Base-by-base conservation (phyloP, 2,797 vertebrate species). In the Esox masquinongy region DNA sequence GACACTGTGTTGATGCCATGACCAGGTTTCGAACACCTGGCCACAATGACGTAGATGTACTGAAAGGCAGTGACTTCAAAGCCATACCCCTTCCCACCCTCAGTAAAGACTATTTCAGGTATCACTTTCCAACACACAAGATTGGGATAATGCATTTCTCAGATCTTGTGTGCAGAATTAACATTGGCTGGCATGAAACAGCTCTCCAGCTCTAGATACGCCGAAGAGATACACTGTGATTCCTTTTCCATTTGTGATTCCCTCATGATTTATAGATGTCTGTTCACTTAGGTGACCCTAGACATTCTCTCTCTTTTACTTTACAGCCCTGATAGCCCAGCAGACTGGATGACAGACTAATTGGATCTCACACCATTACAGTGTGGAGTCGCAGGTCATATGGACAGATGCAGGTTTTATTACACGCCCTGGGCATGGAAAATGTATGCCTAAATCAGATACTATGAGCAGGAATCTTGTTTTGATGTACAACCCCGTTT, bases 61-160 rank as follows among this genome's bases (percentile, higher is more conserved):
- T 31, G 29, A 31, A 31, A 31, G 29, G 29, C 29, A 31, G 29
- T 31, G 3, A 31, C 29, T 31, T 31, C 29, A 1, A 31, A 31
- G 34, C n/a, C 67, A 9, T 24, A 12, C 11, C 4, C 43, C 39
- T 49, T n/a, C 43, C 24, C 26, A 31, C 22, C 24, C 39, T 47
- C 34, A 69, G 22, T 17, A 24, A 70, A 19, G 68, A 70, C 68
- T 22, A 49, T 70, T 24, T 43, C 0, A 49, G 47, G 5, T 47
- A 70, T 47, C 68, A 15, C 43, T 24, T 69, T 69, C 64, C 51
- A n/a, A 26, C 14, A 26, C 5, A 47, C 72, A 22, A 19, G 22
- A 6, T n/a, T 77, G 72, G 64, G 73, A 79, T 61, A 63, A 50
- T n/a, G 14, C 66, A 56, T 47, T 77, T 73, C 56, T 66, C 63